Evolutionary conservation across 2,888 invertebrate species (phyloP).

Genomic region (Pseudeuparius sepicola): DNA sequence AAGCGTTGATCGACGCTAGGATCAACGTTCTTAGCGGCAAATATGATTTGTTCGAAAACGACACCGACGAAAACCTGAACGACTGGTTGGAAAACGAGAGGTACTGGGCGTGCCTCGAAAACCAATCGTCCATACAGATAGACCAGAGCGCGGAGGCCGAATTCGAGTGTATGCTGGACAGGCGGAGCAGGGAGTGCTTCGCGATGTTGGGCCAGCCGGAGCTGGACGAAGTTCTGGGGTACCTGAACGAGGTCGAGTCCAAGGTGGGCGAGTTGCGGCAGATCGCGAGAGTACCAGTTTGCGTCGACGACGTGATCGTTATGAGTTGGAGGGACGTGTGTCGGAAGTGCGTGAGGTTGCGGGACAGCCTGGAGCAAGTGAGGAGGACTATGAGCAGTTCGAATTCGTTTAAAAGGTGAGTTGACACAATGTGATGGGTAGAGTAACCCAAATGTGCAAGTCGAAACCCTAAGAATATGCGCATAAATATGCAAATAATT

Average conservation of each 20-base stretch:
- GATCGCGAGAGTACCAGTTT: too few relatives aligned
- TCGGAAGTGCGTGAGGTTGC: conserved; percentile 47
- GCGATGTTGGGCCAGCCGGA: conserved; percentile 36
- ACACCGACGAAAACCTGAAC: conserved; percentile 21
- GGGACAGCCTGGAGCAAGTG: conserved; percentile 44
- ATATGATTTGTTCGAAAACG: conserved; percentile 22
- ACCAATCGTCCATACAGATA: conserved; percentile 38
- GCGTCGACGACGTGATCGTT: conserved; percentile 27
- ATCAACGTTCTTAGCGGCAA: conserved; percentile 55
- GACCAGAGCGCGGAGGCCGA: conserved; percentile 51
- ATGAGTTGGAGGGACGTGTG: conserved; percentile 45
- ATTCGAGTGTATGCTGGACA: conserved; percentile 56
- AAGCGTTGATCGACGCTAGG: conserved; percentile 66
- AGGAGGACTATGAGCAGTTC: conserved; percentile 26
- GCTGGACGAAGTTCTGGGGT: conserved; percentile 27
- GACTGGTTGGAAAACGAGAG: conserved; percentile 34
- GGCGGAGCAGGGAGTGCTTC: conserved; percentile 46
- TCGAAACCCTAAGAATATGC: too few relatives aligned
- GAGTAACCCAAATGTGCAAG: too few relatives aligned
- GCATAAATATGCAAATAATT: too few relatives aligned
- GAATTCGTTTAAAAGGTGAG: conserved; percentile 32
- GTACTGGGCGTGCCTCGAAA: conserved; percentile 40
- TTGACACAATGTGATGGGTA: too few relatives aligned
- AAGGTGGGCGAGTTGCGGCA: conserved; percentile 29
- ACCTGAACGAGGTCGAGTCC: conserved; percentile 28